Evolutionary conservation across 2,113 vertebrate species (phyloP), one percentile per base, ranked within the genome.

Genomic region (Neolamprologus brichardi): DNA sequence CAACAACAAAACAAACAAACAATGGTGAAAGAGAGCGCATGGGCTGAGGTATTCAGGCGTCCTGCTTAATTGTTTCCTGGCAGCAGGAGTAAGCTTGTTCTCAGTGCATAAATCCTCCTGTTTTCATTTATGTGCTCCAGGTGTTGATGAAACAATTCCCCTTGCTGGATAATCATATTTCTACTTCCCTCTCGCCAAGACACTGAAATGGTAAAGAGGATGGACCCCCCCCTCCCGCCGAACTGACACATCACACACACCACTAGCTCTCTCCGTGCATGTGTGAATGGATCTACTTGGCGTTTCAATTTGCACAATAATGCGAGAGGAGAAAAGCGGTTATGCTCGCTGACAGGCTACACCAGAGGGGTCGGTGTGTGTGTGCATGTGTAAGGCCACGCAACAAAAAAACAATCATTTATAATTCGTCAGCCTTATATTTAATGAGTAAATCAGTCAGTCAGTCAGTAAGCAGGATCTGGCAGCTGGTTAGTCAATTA

Each of bases 131-230:
- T 91, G 89, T 91, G 92, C 93, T 96, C 89, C 95, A 96, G 95
- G 95, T 96, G 95, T 94, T 94, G 94, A 95, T 96, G 93, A 96
- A 95, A 95, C 93, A 93, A 95, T 94, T 93, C 93, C 92, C 70
- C 88, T 90, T 54, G 86, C 91, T 91, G 94, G 91, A 95, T 95
- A 95, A 95, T 94, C 92, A 95, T 95, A 93, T 95, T 96, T 95
- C 94, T 93, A 91, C 58, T 87, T 86, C 82, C 77, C 49, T 81
- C 88, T 85, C 91, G 90, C 89, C 93, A 96, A 94, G 90, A 92
- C 14, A 44, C 80, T 53, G 89, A 88, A 90, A 92, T 90, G 41
- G 70, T 30, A 75, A 75, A 75, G 64, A 82, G 90, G 89, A 89
- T 80, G 87, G 77, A 81, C 64, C 18, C 54, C 44, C 41, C 46